phyloP scores from a whole-genome alignment of 2,888 invertebrate genomes.

The Amiota communis region DNA sequence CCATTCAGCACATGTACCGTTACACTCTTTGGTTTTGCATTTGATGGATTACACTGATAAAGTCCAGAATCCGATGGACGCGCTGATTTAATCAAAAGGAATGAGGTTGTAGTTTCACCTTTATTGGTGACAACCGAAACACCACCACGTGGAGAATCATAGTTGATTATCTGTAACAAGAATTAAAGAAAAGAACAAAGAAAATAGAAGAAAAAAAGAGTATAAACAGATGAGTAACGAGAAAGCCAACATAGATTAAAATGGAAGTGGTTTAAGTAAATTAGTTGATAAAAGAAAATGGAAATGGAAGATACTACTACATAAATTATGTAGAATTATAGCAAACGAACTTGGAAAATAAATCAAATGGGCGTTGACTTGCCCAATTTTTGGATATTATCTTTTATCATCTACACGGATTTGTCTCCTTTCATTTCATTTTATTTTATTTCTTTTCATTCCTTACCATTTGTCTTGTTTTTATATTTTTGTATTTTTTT shows the following conservation, averaged over 20 bases:
- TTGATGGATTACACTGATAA: constrained; percentile 95
- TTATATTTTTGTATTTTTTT: background rate
- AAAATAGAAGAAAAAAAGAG: background rate
- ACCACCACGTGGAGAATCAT: constrained; percentile 92
- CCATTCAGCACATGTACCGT: constrained; percentile 95
- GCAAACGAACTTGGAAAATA: background rate
- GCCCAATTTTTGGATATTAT: constrained; percentile 9
- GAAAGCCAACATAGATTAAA: constrained; percentile 20
- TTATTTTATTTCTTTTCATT: background rate
- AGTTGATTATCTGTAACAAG: constrained; percentile 88
- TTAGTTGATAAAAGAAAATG: background rate
- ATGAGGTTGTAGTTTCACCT: constrained; percentile 91
- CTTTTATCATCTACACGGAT: background rate
- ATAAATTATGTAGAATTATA: constrained; percentile 5
- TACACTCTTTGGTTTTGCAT: constrained; percentile 91
- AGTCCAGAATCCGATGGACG: constrained; percentile 90
- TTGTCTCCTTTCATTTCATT: background rate
- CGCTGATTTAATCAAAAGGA: constrained; percentile 90
- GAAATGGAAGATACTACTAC: constrained; percentile 20
- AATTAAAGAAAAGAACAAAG: constrained; percentile 31
- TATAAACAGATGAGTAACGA: background rate
- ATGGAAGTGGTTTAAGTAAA: constrained; percentile 6
- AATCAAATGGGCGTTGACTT: constrained; percentile 25
- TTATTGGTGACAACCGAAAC: constrained; percentile 93
- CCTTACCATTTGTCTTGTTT: too few relatives aligned